Base-by-base conservation (phyloP, 2,113 vertebrate species). In the Taxidea taxus region DNA sequence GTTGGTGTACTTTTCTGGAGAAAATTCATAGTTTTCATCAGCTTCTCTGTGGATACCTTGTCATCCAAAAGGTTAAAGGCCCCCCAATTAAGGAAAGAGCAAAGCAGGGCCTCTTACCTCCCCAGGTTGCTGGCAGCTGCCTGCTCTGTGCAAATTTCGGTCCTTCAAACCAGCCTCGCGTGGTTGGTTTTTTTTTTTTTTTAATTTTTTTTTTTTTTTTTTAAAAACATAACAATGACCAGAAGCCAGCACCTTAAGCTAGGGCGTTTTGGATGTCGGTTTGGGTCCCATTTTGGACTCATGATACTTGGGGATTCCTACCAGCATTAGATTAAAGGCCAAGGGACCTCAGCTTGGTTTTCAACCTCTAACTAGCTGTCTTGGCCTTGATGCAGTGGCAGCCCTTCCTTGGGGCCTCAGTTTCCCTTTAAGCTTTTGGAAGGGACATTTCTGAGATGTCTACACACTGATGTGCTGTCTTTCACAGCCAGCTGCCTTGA, bases 381-480 rank as follows among this genome's bases (percentile, higher is more conserved):
- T 37, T 16, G 74, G 81, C 21, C 60, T 94, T 56, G 23, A 72
- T 31, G 54, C 58, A 21, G 25, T 9, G 14, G 51, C 13, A 7
- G 4, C 6, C 4, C 37, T 85, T 87, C 39, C 58, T 27, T 37
- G 56, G 34, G 6, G 51, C 78, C 96, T 96, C 87, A 81, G 62
- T 83, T 91, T 95, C 78, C 70, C 87, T 87, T 83, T 34, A 64
- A 15, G 21, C 31, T 37, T n/a, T 74, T 20, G 68, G 13, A 70
- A 97, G 47, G 27, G 10, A n/a, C 12, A 21, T 70, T 81, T 86
- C 60, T 49, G 5, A 94, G 62, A 34, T n/a, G 39, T 8, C 10
- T 13, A 6, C 7, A 11, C 54, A 4, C 27, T 20, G 12, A 31
- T 4, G 16, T 39, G 12, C 23, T 10, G 9, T 83, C 23, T 66